phyloP scores from a whole-genome alignment of 2,888 invertebrate species.

The Tetheella fluctuosa region DNA sequence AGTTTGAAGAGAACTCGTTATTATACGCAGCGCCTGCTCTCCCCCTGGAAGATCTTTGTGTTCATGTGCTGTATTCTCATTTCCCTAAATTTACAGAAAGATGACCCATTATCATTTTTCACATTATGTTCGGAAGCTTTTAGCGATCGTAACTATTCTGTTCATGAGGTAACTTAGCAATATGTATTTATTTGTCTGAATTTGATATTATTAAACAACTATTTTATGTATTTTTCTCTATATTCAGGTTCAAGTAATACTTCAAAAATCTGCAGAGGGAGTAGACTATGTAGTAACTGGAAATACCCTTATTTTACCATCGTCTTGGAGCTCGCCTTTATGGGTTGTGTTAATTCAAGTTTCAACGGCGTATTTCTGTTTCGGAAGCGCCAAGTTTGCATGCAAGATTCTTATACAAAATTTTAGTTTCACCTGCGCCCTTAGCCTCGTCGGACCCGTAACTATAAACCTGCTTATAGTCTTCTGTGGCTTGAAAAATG shows the following conservation, averaged over 20 bases:
- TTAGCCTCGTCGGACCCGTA: constrained; percentile 90
- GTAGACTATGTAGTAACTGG: constrained; percentile 66
- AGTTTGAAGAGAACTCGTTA: constrained; percentile 87
- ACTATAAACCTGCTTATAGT: constrained; percentile 88
- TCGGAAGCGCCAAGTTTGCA: constrained; percentile 89
- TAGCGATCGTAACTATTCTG: constrained; percentile 75
- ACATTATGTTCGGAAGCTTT: constrained; percentile 76
- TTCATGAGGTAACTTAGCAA: constrained; percentile 76
- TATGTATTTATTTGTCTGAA: background rate
- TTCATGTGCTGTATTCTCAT: constrained; percentile 87
- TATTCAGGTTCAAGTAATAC: constrained; percentile 75
- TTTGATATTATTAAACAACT: too few relatives aligned
- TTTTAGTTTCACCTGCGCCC: constrained; percentile 93
- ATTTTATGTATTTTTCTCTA: background rate
- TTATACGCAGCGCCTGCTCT: constrained; percentile 88
- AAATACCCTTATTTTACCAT: constrained; percentile 53
- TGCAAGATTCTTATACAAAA: constrained; percentile 95
- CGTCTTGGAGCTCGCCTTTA: constrained; percentile 72
- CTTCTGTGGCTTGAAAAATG: constrained; percentile 86
- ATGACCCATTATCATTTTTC: constrained; percentile 77
- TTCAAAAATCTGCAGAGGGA: constrained; percentile 63
- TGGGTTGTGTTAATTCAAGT: constrained; percentile 88
- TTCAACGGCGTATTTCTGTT: constrained; percentile 86
- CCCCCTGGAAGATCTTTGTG: constrained; percentile 90
- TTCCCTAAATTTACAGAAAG: constrained; percentile 78